These are phyloP conservation scores for Diphyllodes magnificus DNA, from an alignment of 2,113 vertebrate genomes.

Conservation along the genomic window DNA sequence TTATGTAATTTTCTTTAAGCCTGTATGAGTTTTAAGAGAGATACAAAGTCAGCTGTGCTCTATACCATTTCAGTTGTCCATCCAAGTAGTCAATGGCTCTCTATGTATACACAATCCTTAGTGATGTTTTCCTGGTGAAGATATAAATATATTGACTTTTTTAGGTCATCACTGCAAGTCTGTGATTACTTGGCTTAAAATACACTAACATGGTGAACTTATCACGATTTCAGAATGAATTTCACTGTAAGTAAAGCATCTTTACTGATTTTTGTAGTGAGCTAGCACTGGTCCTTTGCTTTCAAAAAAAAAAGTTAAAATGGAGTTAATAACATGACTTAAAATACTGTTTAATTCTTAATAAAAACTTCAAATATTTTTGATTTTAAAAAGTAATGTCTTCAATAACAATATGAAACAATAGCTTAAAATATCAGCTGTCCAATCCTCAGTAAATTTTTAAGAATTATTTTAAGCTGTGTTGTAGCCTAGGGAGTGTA, in stretches of 20 bases:
- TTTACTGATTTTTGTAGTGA: background rate
- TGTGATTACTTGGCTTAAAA: background rate
- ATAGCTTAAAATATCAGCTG: background rate
- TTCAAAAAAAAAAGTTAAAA: background rate
- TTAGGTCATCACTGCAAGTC: background rate
- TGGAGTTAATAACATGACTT: background rate
- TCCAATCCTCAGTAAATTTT: background rate
- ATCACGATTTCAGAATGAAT: background rate
- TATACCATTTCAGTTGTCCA: background rate
- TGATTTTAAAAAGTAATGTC: background rate
- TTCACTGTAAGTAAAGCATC: background rate
- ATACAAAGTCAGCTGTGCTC: background rate
- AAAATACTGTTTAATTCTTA: background rate
- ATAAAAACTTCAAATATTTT: background rate
- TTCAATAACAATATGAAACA: background rate
- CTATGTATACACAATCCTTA: background rate
- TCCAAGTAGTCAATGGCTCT: background rate
- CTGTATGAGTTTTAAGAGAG: background rate
- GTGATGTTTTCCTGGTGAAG: background rate
- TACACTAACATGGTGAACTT: background rate
- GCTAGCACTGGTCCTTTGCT: background rate
- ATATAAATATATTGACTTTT: background rate
- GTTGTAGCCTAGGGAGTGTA: background rate
- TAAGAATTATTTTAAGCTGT: background rate
- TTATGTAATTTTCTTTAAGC: background rate